Evolutionary conservation across 53 echinoderm and acorn worm species (phyloP), one percentile per base, ranked within the genome.

Genomic region (Arbacia lixula): DNA sequence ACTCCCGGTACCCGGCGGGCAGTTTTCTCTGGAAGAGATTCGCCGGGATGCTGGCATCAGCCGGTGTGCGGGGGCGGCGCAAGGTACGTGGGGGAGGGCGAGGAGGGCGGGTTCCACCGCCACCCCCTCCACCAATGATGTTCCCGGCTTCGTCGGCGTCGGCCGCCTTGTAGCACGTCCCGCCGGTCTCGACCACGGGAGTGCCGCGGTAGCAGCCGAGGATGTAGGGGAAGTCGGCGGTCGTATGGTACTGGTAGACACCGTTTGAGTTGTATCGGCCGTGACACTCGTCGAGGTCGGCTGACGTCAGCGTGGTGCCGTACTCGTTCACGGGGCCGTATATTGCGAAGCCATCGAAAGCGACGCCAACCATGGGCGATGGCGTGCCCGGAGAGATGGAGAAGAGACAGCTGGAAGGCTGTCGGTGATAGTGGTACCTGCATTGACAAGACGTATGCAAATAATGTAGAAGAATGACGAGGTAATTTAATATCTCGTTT

Each of bases 211-310:
- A 93, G 60, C 90, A 93, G 3, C 95, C 93, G 2, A 93, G 37
- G 54, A 93, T 88, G 60, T 95, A 95, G 24, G 95, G 95, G 75
- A 86, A 95, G 67, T 95, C 93, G 55, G 90, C 75, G 24, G 95
- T 91, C 71, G 88, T 91, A 68, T 95, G 95, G 84, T 95, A 95
- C 35, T 86, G 91, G 82, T 95, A 93, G 37, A 76, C 69, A 25
- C 95, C 95, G 66, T 94, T 26, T 8, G 72, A n/a, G 40, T 65
- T 85, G 57, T 36, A 40, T 21, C 89, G 90, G 20, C 95, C 91
- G 74, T 92, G 90, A 54, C 95, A 93, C 58, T 88, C 88, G 75
- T 95, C 93, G 19, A 95, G 84, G 53, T 93, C 93, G n/a, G 22
- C 84, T 2, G 86, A 81, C 14, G 86, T 88, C 63, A 95, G 53